Evolutionary conservation across 2,888 invertebrate genomes (phyloP).

Genomic region (Drosophila neonasuta): DNA sequence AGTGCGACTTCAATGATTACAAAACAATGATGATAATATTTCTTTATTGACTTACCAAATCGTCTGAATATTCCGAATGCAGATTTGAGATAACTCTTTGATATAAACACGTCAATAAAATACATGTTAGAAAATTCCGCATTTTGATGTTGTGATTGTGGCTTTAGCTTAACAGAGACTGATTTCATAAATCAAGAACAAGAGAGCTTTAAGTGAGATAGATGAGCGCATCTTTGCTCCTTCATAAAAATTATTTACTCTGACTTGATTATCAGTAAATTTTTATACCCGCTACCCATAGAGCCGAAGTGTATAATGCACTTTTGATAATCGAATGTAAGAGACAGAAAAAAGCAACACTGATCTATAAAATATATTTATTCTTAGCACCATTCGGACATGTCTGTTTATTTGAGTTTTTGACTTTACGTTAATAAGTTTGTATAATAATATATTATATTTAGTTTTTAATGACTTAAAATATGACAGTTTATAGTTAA

Average conservation of each 20-base stretch:
- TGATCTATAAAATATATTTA: too few relatives aligned
- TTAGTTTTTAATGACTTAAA: too few relatives aligned
- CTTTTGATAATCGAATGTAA: too few relatives aligned
- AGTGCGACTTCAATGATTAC: neutral
- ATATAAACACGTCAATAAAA: neutral
- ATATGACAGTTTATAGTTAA: too few relatives aligned
- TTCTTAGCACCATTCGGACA: too few relatives aligned
- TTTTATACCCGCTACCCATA: neutral
- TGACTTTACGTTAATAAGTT: too few relatives aligned
- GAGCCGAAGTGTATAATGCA: too few relatives aligned
- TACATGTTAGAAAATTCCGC: neutral
- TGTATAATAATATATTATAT: too few relatives aligned
- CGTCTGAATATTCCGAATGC: too few relatives aligned
- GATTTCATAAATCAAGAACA: neutral
- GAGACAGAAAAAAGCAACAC: too few relatives aligned
- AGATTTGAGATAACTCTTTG: neutral
- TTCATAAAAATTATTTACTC: neutral
- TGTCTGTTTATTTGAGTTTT: too few relatives aligned
- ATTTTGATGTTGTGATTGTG: neutral
- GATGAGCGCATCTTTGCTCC: conserved; percentile 3
- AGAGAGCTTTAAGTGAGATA: neutral
- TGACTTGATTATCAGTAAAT: neutral
- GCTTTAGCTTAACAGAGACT: conserved; percentile 1
- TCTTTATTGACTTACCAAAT: neutral
- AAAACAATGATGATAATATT: too few relatives aligned